Evolutionary conservation across 2,113 vertebrate species (phyloP).

Genomic region (Hippopotamus amphibius): DNA sequence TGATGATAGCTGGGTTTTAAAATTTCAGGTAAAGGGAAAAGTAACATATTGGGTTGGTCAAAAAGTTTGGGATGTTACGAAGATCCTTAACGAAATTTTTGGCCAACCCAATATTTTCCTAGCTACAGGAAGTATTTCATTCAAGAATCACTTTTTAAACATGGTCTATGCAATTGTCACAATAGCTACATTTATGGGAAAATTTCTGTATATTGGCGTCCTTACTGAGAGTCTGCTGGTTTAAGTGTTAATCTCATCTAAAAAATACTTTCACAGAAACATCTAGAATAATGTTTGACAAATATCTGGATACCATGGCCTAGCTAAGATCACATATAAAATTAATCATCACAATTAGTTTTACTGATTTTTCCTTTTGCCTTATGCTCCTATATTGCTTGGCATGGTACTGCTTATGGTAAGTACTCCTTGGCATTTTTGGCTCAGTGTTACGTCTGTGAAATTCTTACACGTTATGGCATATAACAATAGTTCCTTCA

Average conservation of each 20-base stretch:
- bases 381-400: not conserved
- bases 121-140: not conserved
- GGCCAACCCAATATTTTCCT: not conserved
- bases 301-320: not conserved
- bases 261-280: no score
- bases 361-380: not conserved
- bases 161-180: not conserved
- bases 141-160: not conserved
- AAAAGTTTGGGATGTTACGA: no score
- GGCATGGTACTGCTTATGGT: not conserved
- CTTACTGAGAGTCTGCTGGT: not conserved
- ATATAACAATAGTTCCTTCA: not conserved
- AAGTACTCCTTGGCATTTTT: not conserved
- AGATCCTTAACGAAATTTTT: no score
- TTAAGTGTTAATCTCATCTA: not conserved
- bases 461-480: not conserved
- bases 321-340: not conserved
- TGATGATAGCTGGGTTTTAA: conserved; percentile 93
- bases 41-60: no score
- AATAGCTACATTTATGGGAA: not conserved
- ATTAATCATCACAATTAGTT: not conserved
- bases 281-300: no score
- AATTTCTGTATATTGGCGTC: not conserved
- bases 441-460: not conserved
- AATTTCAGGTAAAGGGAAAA: conserved; percentile 88